A percentile compares a stretch with the other conserved stretches of the same genome.
Conservation (phyloP, 2,113 vertebrate genomes). For the Cromileptes altivelis region DNA sequence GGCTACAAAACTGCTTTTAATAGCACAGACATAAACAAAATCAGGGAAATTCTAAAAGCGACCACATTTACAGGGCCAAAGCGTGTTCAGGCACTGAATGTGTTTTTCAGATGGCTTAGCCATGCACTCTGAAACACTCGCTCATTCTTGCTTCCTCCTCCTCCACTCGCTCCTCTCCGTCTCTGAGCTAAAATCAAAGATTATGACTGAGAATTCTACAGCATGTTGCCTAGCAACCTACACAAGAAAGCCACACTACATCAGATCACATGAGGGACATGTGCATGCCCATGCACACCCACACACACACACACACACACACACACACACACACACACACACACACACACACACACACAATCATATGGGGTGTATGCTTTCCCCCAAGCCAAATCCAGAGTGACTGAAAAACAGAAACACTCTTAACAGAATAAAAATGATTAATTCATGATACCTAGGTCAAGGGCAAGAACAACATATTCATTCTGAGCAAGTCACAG, state of each 20-base stretch:
- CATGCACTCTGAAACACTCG: constrained; percentile 48
- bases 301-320: constrained; percentile 67
- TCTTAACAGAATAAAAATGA: constrained; percentile 2
- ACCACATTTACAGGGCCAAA: constrained; percentile 9
- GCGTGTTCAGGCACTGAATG: constrained; percentile 22
- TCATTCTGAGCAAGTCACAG: constrained; percentile 9
- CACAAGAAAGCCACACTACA: constrained; percentile 80
- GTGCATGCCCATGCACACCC: constrained; percentile 55
- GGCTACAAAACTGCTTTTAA: not conserved
- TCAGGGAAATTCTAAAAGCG: not conserved
- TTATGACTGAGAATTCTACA: constrained; percentile 74
- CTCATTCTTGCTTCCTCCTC: constrained; percentile 57
- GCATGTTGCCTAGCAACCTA: constrained; percentile 84
- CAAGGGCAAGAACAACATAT: constrained; percentile 4
- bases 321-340: constrained; percentile 48
- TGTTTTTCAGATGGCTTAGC: constrained; percentile 37
- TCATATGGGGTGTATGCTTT: constrained; percentile 50
- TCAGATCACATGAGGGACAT: constrained; percentile 72
- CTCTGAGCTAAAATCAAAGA: constrained; percentile 78
- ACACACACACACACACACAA: too few species aligned
- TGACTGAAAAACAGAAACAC: constrained; percentile 30
- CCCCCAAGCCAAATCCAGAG: constrained; percentile 39
- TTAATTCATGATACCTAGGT: not conserved
- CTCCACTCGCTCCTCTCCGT: constrained; percentile 58
- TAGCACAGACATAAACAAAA: constrained; percentile 4